Conservation (phyloP, 2,888 invertebrate genomes). For the Diplolepis rosae region DNA sequence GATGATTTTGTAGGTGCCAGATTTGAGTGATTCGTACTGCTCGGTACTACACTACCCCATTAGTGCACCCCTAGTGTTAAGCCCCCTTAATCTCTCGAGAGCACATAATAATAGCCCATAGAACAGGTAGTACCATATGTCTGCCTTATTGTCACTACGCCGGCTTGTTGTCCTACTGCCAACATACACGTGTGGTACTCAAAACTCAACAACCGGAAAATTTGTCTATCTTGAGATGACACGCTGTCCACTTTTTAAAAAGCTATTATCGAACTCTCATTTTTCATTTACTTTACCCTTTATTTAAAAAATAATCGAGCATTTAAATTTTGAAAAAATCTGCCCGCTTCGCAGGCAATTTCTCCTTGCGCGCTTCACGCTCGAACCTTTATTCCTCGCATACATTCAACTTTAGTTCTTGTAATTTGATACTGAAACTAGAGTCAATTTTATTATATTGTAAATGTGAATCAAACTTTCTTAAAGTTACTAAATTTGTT, state of each 20-base stretch:
- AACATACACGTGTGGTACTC: conserved; percentile 56
- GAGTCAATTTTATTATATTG: too few relatives aligned
- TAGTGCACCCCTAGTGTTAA: conserved; percentile 60
- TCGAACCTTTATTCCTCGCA: too few relatives aligned
- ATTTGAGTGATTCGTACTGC: conserved; percentile 48
- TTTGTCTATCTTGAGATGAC: conserved; percentile 65
- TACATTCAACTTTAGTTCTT: too few relatives aligned
- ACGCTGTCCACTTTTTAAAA: conserved; percentile 63
- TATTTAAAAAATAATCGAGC: neutral
- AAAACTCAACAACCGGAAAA: conserved; percentile 69
- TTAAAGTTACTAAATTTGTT: too few relatives aligned
- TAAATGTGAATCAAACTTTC: too few relatives aligned
- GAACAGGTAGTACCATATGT: conserved; percentile 72
- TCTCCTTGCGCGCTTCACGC: too few relatives aligned
- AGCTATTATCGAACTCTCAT: conserved; percentile 1
- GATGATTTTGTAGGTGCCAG: conserved; percentile 42
- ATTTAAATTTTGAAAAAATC: too few relatives aligned
- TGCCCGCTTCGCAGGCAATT: too few relatives aligned
- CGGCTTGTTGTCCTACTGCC: conserved; percentile 48
- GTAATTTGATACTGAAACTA: too few relatives aligned
- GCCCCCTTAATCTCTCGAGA: conserved; percentile 65
- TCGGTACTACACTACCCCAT: conserved; percentile 52
- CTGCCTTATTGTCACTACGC: conserved; percentile 61
- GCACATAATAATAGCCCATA: conserved; percentile 68
- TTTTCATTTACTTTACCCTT: neutral